These are phyloP conservation scores for Oryzaephilus surinamensis DNA, from an alignment of 1,140 invertebrate species.

Conservation along the genomic window DNA sequence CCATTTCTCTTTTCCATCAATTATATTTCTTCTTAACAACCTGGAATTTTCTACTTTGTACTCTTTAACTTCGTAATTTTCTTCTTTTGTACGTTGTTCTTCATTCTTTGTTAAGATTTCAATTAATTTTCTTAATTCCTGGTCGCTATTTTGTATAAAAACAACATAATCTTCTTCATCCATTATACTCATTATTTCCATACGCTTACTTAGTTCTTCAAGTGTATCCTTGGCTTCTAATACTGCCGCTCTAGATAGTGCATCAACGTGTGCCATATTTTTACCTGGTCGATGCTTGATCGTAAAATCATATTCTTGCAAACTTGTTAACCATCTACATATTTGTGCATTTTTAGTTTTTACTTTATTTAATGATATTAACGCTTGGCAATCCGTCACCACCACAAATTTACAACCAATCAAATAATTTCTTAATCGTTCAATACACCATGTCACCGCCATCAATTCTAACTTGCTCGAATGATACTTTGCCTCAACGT, in stretches of 20 bases:
- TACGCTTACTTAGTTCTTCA: constrained; percentile 3
- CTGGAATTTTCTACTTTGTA: constrained; percentile 20
- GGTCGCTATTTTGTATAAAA: constrained; percentile 12
- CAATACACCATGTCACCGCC: constrained; percentile 15
- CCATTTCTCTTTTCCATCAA: too few relatives aligned
- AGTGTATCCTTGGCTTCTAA: too few relatives aligned
- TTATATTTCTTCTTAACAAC: too few relatives aligned
- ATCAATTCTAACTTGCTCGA: too few relatives aligned
- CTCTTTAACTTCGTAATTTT: constrained; percentile 18
- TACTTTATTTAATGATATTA: constrained; percentile 16
- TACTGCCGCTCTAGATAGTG: constrained; percentile 24
- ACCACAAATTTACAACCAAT: constrained; percentile 17
- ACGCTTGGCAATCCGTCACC: constrained; percentile 23
- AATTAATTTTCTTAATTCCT: constrained; percentile 5
- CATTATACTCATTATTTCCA: too few relatives aligned
- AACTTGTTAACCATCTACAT: constrained; percentile 30
- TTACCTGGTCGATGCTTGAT: constrained; percentile 24
- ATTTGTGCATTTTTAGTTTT: constrained; percentile 22
- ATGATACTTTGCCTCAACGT: constrained; percentile 18
- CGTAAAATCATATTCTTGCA: constrained; percentile 21
- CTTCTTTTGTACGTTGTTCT: constrained; percentile 22
- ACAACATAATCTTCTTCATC: constrained; percentile 14
- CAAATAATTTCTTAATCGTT: constrained; percentile 19
- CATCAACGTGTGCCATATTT: constrained; percentile 27
- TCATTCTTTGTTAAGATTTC: constrained; percentile 11